Base-by-base conservation (phyloP, 2,113 vertebrate species). In the Pollachius pollachius region DNA sequence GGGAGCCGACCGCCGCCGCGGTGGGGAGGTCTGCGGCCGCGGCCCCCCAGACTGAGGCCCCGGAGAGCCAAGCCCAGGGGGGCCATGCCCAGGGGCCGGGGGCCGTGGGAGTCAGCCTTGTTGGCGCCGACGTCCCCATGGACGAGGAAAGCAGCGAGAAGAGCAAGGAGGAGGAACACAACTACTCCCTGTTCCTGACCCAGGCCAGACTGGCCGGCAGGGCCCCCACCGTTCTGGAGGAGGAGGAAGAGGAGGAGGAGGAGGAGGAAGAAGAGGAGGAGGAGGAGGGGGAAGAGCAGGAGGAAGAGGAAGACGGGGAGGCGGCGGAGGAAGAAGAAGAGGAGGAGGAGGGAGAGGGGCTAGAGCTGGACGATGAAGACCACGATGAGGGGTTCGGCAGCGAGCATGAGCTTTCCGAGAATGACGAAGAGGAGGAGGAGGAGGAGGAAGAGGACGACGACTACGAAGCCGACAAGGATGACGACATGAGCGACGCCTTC, bases 141-240 rank as follows among this genome's bases (percentile, higher is more conserved):
- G 69, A 76, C 0, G 77, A 70, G 1, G 92, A 94, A 3, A 94
- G 93, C 62, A 90, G 91, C 0, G 96, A 97, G 89, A 97, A 98
- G 85, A 96, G 93, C 83, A 98, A 98, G 65, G 97, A 99, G 88
- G 97, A 99, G 87, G 97, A 99, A 85, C 97, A 99, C 94, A 99
- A 99, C 88, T 99, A 99, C 25, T 99, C 97, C 5, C 94, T 98
- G 52, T 98, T 98, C 82, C 91, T 98, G 73, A 95, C 94, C 15
- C 94, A 94, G 68, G 83, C 82, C 68, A 78, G 93, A 81, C 89
- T 92, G 60, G 94, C 94, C 0, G 88, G 88, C 68, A 93, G 91
- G 69, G 30, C 72, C 21, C 76, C 69, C 19, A 63, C 71, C 52
- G 79, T 77, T 72, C 67, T 81, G n/a, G 81, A 85, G 8, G 87